A percentile compares a stretch with the other conserved stretches of the same genome.
phyloP scores from a whole-genome alignment of 2,888 invertebrate species.

The Diloba caeruleocephala region DNA sequence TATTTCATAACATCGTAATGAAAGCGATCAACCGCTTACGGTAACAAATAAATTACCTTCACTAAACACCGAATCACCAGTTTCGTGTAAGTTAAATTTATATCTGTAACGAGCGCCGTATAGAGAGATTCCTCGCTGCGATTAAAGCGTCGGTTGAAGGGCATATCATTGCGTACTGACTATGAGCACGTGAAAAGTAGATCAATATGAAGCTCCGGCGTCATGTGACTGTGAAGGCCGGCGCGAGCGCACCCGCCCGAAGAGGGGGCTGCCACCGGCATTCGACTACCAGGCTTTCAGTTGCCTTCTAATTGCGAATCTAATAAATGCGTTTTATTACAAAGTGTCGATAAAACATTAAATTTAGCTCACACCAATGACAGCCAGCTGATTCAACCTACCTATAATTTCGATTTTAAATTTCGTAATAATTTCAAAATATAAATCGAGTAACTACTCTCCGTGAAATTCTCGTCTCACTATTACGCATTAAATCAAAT shows the following conservation, averaged over 20 bases:
- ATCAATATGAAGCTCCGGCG: constrained; percentile 71
- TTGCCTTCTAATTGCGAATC: constrained; percentile 56
- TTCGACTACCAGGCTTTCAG: constrained; percentile 43
- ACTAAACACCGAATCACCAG: constrained; percentile 20
- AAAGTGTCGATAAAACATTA: constrained; percentile 31
- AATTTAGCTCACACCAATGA: constrained; percentile 22
- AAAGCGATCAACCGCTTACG: constrained; percentile 46
- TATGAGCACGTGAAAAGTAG: constrained; percentile 69
- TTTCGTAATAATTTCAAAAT: constrained; percentile 32
- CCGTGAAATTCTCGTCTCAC: constrained; percentile 22
- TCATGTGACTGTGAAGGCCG: constrained; percentile 79
- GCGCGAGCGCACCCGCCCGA: constrained; percentile 27
- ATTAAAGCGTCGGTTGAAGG: constrained; percentile 61
- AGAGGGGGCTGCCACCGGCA: constrained; percentile 40
- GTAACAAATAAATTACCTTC: constrained; percentile 40
- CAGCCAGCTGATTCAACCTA: constrained; percentile 19
- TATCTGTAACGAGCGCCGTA: constrained; percentile 25
- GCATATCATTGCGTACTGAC: constrained; percentile 56
- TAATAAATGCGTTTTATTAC: constrained; percentile 27
- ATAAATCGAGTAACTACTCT: constrained; percentile 9
- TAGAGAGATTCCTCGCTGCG: constrained; percentile 44
- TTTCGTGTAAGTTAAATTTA: constrained; percentile 31
- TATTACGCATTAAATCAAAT: constrained; percentile 33
- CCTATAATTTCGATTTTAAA: constrained; percentile 19
- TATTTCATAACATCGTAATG: constrained; percentile 54